Evolutionary conservation across 2,797 vertebrate species (phyloP).

Genomic region (Xyrichtys novacula): DNA sequence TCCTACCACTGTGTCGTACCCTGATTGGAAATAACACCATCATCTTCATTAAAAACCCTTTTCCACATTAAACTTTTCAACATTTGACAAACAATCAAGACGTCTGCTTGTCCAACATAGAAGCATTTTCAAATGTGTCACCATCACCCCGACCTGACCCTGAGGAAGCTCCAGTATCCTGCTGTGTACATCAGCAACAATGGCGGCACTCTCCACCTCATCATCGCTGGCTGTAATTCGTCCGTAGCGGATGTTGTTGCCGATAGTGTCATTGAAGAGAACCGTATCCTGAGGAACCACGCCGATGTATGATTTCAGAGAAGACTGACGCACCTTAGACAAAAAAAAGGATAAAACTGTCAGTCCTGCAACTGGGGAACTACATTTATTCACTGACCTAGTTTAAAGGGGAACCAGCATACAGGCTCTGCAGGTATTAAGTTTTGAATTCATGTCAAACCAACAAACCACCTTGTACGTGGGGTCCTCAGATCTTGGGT

Average conservation of each 20-base stretch:
- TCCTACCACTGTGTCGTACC: conserved; percentile 91
- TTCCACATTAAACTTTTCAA: not conserved
- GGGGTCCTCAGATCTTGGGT: not conserved
- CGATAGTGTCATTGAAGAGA: conserved; percentile 91
- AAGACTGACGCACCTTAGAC: conserved; percentile 87
- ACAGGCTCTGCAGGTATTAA: not conserved
- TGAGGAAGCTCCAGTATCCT: conserved; percentile 89
- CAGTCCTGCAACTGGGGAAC: accelerated
- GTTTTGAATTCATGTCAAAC: not conserved
- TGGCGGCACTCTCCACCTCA: conserved; percentile 90
- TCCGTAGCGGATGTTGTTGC: conserved; percentile 92
- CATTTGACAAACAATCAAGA: not conserved
- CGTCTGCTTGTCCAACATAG: not conserved
- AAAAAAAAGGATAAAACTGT: not conserved
- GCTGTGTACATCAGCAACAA: conserved; percentile 89
- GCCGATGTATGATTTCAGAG: conserved; percentile 88
- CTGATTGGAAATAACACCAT: conserved; percentile 68
- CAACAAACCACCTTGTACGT: not conserved
- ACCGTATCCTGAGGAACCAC: conserved; percentile 94
- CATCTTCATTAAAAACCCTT: not conserved
- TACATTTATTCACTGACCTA: not conserved
- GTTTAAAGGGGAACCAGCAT: not conserved
- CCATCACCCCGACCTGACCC: conserved; percentile 75
- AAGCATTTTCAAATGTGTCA: not conserved
- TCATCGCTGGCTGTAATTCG: conserved; percentile 82